Evolutionary conservation across 2,888 invertebrate species (phyloP), one percentile per base, ranked within the genome.

Genomic region (Gisinianus flammeolus): DNA sequence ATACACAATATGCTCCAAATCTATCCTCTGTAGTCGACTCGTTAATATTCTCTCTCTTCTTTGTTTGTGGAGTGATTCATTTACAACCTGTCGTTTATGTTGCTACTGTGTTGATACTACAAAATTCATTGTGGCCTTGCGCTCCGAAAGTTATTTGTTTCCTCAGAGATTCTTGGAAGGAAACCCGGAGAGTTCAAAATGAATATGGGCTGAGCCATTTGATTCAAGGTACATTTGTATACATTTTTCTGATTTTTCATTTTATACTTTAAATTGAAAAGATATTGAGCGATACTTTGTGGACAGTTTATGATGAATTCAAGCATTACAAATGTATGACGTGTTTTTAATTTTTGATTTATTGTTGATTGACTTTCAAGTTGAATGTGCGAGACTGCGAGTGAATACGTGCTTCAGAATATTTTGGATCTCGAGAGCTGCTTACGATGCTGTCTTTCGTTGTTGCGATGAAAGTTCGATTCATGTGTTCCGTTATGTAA

Each of bases 201-300:
- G 85, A 85, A 69, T 85, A 82, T 75, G 85, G 85, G n/a, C 70
- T 85, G 24, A 84, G 83, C 73, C 85, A 85, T 76, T 73, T 85
- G 24, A 69, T 77, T 58, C 76, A 75, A 33, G 67, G 44, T 44
- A 16, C 6, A n/a, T n/a, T n/a, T n/a, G n/a, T n/a, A n/a, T n/a
- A n/a, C n/a, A n/a, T n/a, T n/a, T n/a, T n/a, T n/a, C n/a, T n/a
- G n/a, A n/a, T n/a, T n/a, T n/a, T n/a, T n/a, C n/a, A n/a, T n/a
- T n/a, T n/a, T n/a, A n/a, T n/a, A n/a, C n/a, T n/a, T n/a, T n/a
- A n/a, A n/a, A n/a, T n/a, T n/a, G n/a, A n/a, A n/a, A n/a, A n/a
- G n/a, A n/a, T n/a, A n/a, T n/a, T n/a, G n/a, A n/a, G n/a, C n/a
- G n/a, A n/a, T n/a, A n/a, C n/a, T n/a, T n/a, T 16, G 16, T 16